Conservation (phyloP, 2,797 vertebrate species). For the Pipistrellus pygmaeus region DNA sequence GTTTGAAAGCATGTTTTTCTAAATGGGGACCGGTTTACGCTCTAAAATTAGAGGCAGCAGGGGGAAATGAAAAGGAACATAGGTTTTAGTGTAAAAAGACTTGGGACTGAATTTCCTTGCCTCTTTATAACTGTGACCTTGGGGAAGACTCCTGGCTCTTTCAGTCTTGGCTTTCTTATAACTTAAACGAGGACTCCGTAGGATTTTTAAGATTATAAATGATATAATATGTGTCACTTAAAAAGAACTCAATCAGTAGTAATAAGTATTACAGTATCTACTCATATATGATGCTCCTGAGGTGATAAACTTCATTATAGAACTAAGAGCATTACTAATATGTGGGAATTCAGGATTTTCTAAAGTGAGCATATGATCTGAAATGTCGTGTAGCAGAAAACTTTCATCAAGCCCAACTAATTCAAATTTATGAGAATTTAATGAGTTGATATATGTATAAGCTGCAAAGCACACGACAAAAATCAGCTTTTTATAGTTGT, state of each 20-base stretch:
- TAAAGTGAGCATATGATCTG: not conserved
- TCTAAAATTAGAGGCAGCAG: slow-evolving; percentile 71
- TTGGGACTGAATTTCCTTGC: slow-evolving; percentile 28
- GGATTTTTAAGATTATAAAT: not conserved
- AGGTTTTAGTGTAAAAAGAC: slow-evolving; percentile 15
- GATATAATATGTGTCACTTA: not conserved
- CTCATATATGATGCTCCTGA: not conserved
- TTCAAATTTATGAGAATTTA: not conserved
- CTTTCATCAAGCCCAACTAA: not conserved
- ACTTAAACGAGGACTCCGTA: not conserved
- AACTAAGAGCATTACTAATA: not conserved
- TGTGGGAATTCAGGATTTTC: not conserved
- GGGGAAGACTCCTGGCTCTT: not conserved
- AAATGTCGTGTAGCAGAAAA: not conserved
- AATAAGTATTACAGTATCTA: not conserved
- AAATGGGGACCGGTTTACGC: slow-evolving; percentile 57
- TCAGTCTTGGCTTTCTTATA: not conserved
- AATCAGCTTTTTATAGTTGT: not conserved
- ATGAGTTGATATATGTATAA: not conserved
- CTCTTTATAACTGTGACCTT: slow-evolving; percentile 50
- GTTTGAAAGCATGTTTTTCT: slow-evolving; percentile 71
- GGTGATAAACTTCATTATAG: not conserved
- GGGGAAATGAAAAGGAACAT: slow-evolving; percentile 47
- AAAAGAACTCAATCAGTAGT: not conserved
- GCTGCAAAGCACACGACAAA: not conserved